Evolutionary conservation across 1,140 invertebrate genomes (phyloP), one percentile per base, ranked within the genome.

Genomic region (Aphis craccivora): DNA sequence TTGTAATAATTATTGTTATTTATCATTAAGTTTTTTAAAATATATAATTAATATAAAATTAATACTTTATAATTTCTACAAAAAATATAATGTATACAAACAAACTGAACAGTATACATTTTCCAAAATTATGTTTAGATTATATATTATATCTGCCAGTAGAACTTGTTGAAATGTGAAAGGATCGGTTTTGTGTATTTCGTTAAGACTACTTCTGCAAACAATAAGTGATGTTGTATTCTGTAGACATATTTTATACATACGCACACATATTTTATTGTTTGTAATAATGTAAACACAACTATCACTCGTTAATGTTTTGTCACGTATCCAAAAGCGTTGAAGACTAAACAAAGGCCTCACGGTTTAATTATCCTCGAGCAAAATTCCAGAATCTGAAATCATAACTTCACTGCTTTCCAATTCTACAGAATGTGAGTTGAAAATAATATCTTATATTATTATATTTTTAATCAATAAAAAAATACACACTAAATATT

Each of bases 291-390:
- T 86, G 76, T 86, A 93, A 93, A 93, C 91, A 93, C 45, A 84
- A 51, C 45, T 53, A 35, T 81, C 48, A 14, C 45, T 48, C 91
- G 48, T 86, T 93, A 86, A 93, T 93, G 91, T 93, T 86, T 93
- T 86, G 91, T 93, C 91, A 93, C 91, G 91, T 93, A 93, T 93
- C 76, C 91, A 86, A 93, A 93, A 93, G 81, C 91, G 67, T 91
- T 83, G 43, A 76, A 83, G 45, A 83, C 76, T 53, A 92, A 92
- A 92, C 91, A 92, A 92, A 92, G 76, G 91, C 67, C 91, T 83
- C 67, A 84, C 45, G 76, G 76, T 92, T 83, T 92, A 92, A 92
- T 92, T 92, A 92, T 92, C 91, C 91, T 51, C 45, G n/a, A 83
- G 83, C 67, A 22, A 81, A 76, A 92, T 91, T 91, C 67, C 91